Evolutionary conservation across 2,113 vertebrate species (phyloP).

Genomic region (Lipotes vexillifer): DNA sequence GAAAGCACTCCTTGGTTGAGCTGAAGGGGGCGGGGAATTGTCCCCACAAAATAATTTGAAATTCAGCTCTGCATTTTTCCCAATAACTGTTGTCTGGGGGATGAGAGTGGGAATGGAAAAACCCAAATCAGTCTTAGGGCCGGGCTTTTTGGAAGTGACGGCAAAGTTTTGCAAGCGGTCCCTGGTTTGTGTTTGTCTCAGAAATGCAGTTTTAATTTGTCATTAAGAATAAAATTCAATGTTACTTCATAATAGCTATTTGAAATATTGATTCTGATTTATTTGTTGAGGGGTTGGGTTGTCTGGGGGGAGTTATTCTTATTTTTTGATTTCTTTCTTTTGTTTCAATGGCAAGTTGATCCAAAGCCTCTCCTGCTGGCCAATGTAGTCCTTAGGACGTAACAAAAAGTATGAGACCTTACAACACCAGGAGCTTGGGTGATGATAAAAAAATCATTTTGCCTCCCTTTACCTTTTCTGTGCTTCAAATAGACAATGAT

Average conservation of each 20-base stretch:
- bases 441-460: background rate
- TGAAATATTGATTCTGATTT: background rate
- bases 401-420: background rate
- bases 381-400: background rate
- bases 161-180: background rate
- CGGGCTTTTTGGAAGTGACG: background rate
- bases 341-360: background rate
- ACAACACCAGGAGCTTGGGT: background rate
- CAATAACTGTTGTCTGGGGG: background rate
- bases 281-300: background rate
- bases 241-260: background rate
- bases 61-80: background rate
- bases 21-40: background rate
- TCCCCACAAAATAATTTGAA: constrained; percentile 8
- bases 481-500: background rate
- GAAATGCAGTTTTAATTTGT: background rate
- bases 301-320: background rate
- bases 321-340: background rate
- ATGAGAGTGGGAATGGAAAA: background rate
- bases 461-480: background rate
- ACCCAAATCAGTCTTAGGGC: background rate
- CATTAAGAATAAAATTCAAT: background rate
- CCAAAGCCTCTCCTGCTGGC: background rate
- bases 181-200: background rate
- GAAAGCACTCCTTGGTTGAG: background rate